Percentiles rank a stretch among this genome's conserved stretches.
phyloP scores from a whole-genome alignment of 2,797 vertebrate species.

The Sebastolobus alascanus region DNA sequence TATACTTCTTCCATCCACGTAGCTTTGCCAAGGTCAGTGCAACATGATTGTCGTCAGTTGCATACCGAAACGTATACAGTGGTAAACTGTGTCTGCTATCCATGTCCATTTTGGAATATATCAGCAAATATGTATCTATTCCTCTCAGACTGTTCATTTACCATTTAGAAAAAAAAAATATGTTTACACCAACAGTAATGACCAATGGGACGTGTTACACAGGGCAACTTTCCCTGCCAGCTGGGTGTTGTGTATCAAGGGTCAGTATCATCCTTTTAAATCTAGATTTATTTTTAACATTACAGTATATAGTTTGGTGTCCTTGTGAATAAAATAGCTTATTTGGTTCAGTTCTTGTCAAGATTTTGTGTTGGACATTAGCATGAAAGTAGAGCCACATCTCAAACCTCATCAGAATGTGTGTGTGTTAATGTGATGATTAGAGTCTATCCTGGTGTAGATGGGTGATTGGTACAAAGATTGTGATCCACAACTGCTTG shows the following conservation, averaged over 20 bases:
- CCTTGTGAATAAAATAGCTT: background rate
- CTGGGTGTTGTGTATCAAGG: background rate
- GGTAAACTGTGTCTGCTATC: background rate
- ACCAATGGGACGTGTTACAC: background rate
- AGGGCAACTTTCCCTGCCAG: background rate
- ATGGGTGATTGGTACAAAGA: background rate
- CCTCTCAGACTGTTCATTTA: background rate
- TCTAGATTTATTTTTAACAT: background rate
- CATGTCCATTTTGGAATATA: background rate
- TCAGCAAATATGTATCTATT: background rate
- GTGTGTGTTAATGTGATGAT: background rate
- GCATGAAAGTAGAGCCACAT: background rate
- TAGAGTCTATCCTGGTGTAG: background rate
- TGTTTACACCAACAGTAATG: background rate
- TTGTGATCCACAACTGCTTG: background rate
- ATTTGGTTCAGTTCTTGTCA: background rate
- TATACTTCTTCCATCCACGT: background rate
- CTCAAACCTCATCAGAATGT: background rate
- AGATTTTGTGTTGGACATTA: background rate
- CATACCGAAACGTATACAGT: background rate
- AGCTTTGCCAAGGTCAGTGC: background rate
- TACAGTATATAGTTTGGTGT: background rate
- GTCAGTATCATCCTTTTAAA: slow-evolving; percentile 8
- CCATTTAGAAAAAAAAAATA: background rate
- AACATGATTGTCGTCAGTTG: background rate